Percentiles rank a stretch among this genome's conserved stretches.
phyloP scores from a whole-genome alignment of 2,797 vertebrate species.

The Taeniopygia guttata region DNA sequence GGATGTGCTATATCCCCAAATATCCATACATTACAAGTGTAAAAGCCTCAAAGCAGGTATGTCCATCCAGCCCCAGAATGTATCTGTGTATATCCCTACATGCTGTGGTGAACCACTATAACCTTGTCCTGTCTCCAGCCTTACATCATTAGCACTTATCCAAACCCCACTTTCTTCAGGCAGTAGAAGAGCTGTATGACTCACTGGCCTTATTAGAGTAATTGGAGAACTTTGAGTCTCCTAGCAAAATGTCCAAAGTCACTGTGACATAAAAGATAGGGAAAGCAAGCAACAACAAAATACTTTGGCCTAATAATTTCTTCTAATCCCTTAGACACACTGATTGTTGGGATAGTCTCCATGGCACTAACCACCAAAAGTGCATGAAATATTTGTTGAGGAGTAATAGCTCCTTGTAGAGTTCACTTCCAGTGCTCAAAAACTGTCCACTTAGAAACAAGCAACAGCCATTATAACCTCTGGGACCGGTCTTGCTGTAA shows the following conservation, averaged over 20 bases:
- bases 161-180: background rate
- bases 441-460: slow-evolving; percentile 46
- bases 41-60: background rate
- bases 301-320: slow-evolving; percentile 15
- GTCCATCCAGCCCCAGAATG: background rate
- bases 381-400: slow-evolving; percentile 26
- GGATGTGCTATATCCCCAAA: background rate
- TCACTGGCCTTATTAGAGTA: slow-evolving; percentile 30
- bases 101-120: background rate
- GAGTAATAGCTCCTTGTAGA: slow-evolving; percentile 38
- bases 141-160: background rate
- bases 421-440: slow-evolving; percentile 41
- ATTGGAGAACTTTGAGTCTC: slow-evolving; percentile 18
- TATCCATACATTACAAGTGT: background rate
- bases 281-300: slow-evolving; percentile 12
- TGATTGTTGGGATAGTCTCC: slow-evolving; percentile 44
- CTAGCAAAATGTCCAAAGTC: slow-evolving; percentile 48
- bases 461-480: slow-evolving; percentile 35
- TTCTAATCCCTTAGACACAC: slow-evolving; percentile 6
- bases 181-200: background rate
- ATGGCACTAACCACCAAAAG: slow-evolving; percentile 41
- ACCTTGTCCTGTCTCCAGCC: background rate
- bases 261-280: slow-evolving; percentile 35
- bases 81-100: background rate
- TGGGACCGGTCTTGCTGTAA: slow-evolving; percentile 38